Evolutionary conservation across 2,888 invertebrate genomes (phyloP).

Genomic region (Cotesia congregata): DNA sequence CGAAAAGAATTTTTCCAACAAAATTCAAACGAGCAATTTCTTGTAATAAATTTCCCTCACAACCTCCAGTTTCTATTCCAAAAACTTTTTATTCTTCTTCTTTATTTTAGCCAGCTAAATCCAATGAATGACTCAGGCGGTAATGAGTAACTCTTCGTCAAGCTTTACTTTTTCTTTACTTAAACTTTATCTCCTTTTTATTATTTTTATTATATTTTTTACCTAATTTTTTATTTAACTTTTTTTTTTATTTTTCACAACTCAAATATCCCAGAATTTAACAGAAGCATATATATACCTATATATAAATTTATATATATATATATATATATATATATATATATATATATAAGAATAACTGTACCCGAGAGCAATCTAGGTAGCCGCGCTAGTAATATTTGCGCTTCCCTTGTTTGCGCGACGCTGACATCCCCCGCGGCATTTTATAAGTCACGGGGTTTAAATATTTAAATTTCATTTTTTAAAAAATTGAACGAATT

Average conservation of each 20-base stretch:
- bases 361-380: slow-evolving; percentile 47
- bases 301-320: too few relatives aligned
- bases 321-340: neutral
- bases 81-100: slow-evolving; percentile 4
- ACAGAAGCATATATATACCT: slow-evolving; percentile 16
- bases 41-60: neutral
- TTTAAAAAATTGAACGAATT: slow-evolving; percentile 53
- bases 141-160: slow-evolving; percentile 28
- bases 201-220: slow-evolving; percentile 2
- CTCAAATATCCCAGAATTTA: slow-evolving; percentile 30
- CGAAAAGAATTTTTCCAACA: neutral
- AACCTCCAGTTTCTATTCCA: neutral
- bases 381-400: slow-evolving; percentile 57
- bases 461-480: slow-evolving; percentile 63
- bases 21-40: slow-evolving; percentile 4
- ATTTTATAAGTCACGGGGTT: slow-evolving; percentile 51
- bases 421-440: slow-evolving; percentile 48
- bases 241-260: slow-evolving; percentile 35
- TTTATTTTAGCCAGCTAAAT: slow-evolving; percentile 6
- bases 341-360: slow-evolving; percentile 22
- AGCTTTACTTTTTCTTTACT: slow-evolving; percentile 19
- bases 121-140: slow-evolving; percentile 28
- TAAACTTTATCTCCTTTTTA: neutral
- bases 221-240: slow-evolving; percentile 16
- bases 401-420: slow-evolving; percentile 56